Evolutionary conservation across 2,113 vertebrate species (phyloP).

Genomic region (Psammodynastes pulverulentus): DNA sequence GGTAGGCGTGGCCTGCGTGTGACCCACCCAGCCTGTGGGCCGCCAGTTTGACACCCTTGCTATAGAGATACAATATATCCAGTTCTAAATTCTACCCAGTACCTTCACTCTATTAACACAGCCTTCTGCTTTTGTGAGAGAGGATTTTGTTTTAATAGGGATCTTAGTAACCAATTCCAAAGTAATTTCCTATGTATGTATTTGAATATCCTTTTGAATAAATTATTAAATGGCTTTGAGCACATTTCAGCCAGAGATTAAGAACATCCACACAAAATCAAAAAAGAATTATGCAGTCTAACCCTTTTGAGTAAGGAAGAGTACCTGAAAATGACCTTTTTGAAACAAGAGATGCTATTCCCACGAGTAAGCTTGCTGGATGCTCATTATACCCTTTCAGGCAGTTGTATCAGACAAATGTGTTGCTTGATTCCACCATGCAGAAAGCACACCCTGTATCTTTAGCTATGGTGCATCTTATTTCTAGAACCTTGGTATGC

Average conservation of each 20-base stretch:
- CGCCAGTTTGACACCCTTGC: too few species aligned
- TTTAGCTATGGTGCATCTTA: background rate
- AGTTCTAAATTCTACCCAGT: background rate
- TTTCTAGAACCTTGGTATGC: background rate
- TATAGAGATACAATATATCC: background rate
- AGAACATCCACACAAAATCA: background rate
- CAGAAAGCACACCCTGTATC: background rate
- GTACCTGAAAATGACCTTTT: background rate
- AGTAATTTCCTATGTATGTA: background rate
- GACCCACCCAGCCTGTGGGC: too few species aligned
- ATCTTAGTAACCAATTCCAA: background rate
- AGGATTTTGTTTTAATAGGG: background rate
- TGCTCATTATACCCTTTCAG: background rate
- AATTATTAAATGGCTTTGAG: background rate
- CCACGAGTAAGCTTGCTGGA: background rate
- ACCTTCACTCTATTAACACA: constrained; percentile 14
- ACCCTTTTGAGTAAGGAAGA: background rate
- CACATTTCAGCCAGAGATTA: background rate
- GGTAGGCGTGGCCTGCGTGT: too few species aligned
- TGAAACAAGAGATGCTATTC: background rate
- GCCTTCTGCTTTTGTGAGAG: background rate
- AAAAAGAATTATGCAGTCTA: background rate
- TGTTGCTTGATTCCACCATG: background rate
- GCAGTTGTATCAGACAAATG: background rate
- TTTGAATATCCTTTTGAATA: background rate